Evolutionary conservation across 1,140 invertebrate genomes (phyloP).

Genomic region (Ceratina japonica): DNA sequence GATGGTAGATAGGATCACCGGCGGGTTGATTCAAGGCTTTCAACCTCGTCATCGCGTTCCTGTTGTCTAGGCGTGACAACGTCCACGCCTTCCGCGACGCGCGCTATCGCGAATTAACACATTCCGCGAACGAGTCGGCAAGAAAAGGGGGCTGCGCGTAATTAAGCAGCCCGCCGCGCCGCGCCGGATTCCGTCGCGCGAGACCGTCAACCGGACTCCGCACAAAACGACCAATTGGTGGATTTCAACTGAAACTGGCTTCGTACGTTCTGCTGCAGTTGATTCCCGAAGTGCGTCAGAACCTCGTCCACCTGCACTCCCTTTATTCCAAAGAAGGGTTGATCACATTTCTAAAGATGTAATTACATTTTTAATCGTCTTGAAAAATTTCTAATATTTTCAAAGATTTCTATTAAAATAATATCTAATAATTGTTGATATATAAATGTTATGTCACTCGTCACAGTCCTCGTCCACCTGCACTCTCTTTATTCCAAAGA

Average conservation of each 20-base stretch:
- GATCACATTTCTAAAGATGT: too few relatives aligned
- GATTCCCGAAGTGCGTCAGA: neutral
- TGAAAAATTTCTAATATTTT: too few relatives aligned
- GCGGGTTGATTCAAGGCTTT: constrained; percentile 9
- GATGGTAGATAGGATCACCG: constrained; percentile 14
- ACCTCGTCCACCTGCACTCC: too few relatives aligned
- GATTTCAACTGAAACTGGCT: too few relatives aligned
- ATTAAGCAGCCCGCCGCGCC: constrained; percentile 19
- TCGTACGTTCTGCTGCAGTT: too few relatives aligned
- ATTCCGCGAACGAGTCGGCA: constrained; percentile 20
- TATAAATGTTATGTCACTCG: too few relatives aligned
- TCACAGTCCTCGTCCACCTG: too few relatives aligned
- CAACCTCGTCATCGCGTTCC: constrained; percentile 32
- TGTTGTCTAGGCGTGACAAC: constrained; percentile 41
- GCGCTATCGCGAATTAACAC: constrained; percentile 40
- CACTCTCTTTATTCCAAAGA: too few relatives aligned
- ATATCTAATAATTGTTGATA: too few relatives aligned
- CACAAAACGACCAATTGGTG: neutral
- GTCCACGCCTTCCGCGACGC: constrained; percentile 37
- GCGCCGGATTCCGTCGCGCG: constrained; percentile 5
- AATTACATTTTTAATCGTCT: too few relatives aligned
- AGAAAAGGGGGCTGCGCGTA: constrained; percentile 11
- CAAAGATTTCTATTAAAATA: too few relatives aligned
- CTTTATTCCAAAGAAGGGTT: too few relatives aligned
- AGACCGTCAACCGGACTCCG: neutral